Percentiles rank a stretch among this genome's conserved stretches.
These are phyloP conservation scores for Lasiommata megera DNA, from an alignment of 2,888 invertebrate species.

Conservation along the genomic window DNA sequence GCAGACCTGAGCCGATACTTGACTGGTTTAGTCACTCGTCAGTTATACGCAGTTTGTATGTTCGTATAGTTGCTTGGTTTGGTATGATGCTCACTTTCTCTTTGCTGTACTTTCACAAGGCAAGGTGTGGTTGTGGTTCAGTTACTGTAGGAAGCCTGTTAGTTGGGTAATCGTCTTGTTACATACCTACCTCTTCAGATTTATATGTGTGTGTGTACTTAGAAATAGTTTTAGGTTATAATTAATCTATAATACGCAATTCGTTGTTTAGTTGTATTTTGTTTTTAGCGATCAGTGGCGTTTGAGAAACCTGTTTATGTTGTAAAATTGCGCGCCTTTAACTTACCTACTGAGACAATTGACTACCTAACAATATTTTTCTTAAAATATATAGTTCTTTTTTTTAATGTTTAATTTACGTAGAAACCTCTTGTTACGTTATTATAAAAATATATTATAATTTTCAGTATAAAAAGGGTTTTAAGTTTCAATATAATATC, in stretches of 20 bases:
- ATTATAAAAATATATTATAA: too few relatives aligned
- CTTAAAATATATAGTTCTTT: too few relatives aligned
- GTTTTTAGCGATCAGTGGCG: too few relatives aligned
- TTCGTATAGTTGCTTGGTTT: conserved; percentile 36
- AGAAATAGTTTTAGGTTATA: conserved; percentile 18
- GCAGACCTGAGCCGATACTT: conserved; percentile 60
- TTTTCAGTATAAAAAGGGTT: too few relatives aligned
- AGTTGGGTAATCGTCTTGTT: conserved; percentile 34
- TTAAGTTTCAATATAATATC: too few relatives aligned
- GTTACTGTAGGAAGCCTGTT: conserved; percentile 49
- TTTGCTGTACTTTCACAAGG: conserved; percentile 78
- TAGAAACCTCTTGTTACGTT: too few relatives aligned
- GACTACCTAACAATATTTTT: too few relatives aligned
- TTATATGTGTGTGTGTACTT: conserved; percentile 11
- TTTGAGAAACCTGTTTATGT: too few relatives aligned
- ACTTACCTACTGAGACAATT: too few relatives aligned
- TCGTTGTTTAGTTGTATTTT: neutral
- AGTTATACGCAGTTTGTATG: conserved; percentile 57
- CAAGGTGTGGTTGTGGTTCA: conserved; percentile 71
- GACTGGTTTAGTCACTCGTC: conserved; percentile 50
- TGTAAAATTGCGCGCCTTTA: too few relatives aligned
- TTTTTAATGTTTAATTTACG: too few relatives aligned
- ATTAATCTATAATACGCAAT: conserved; percentile 10
- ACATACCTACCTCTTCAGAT: conserved; percentile 23
- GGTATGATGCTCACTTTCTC: conserved; percentile 74